A percentile compares a stretch with the other conserved stretches of the same genome.
phyloP scores from a whole-genome alignment of 2,113 vertebrate genomes.

The Sturnus vulgaris region DNA sequence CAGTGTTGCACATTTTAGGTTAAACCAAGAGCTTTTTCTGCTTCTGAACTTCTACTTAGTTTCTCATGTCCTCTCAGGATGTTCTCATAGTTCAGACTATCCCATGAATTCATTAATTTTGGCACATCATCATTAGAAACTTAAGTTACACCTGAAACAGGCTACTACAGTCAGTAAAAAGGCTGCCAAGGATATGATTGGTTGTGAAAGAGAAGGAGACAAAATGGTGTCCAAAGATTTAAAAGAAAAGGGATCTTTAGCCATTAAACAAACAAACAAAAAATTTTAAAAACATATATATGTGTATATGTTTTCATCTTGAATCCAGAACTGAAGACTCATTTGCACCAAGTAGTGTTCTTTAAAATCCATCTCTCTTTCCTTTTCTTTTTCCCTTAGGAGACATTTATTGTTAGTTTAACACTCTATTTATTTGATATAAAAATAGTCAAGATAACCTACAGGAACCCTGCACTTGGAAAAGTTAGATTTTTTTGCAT shows the following conservation, averaged over 20 bases:
- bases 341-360: background rate
- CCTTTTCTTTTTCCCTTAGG: background rate
- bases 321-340: background rate
- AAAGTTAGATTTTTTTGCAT: background rate
- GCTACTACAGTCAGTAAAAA: background rate
- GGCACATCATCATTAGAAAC: background rate
- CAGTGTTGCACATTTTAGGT: background rate
- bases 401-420: background rate
- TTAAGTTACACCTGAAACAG: background rate
- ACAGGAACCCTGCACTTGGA: background rate
- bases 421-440: background rate
- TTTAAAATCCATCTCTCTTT: background rate
- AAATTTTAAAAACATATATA: fast-evolving
- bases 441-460: background rate
- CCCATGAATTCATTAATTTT: background rate
- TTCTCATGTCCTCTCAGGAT: background rate
- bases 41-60: background rate
- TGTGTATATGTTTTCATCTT: background rate
- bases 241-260: background rate
- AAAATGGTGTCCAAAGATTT: background rate
- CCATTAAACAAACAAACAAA: background rate
- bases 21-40: background rate
- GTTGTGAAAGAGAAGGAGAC: background rate
- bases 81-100: background rate
- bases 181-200: background rate